phyloP scores from a whole-genome alignment of 1,140 invertebrate species.

The Papilio polyxenes region DNA sequence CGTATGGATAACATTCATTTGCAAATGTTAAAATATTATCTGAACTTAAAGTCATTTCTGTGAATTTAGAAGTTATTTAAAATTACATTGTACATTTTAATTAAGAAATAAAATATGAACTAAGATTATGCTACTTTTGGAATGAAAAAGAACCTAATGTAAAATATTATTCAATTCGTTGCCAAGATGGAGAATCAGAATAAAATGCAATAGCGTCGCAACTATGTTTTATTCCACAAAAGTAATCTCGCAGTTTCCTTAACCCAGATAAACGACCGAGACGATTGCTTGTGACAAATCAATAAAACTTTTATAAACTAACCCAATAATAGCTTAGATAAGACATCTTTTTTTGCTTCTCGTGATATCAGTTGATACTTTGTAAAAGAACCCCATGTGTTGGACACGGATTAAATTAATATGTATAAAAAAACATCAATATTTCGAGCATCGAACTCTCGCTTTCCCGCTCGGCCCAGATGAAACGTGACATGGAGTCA shows the following conservation, averaged over 20 bases:
- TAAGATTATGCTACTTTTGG: neutral
- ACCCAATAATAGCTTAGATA: neutral
- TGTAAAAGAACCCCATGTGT: neutral
- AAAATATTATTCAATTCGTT: constrained; percentile 1
- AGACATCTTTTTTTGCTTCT: neutral
- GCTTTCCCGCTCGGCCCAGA: no score
- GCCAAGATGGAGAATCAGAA: neutral
- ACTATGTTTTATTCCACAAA: constrained; percentile 12
- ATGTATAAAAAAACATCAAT: no score
- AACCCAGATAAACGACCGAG: constrained; percentile 14
- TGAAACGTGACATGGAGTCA: no score
- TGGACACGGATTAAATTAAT: no score
- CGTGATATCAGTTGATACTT: neutral
- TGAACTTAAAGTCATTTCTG: neutral
- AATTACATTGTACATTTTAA: no score
- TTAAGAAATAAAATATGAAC: neutral
- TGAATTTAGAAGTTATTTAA: no score
- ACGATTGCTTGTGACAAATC: neutral
- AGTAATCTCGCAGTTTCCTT: constrained; percentile 9
- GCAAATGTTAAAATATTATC: neutral
- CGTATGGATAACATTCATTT: neutral
- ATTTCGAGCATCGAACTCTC: no score
- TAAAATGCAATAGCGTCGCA: neutral
- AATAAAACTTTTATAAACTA: neutral
- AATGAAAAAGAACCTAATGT: neutral